These are phyloP conservation scores for Acanthosepion esculentum DNA, from an alignment of 2,888 invertebrate genomes.

Conservation along the genomic window DNA sequence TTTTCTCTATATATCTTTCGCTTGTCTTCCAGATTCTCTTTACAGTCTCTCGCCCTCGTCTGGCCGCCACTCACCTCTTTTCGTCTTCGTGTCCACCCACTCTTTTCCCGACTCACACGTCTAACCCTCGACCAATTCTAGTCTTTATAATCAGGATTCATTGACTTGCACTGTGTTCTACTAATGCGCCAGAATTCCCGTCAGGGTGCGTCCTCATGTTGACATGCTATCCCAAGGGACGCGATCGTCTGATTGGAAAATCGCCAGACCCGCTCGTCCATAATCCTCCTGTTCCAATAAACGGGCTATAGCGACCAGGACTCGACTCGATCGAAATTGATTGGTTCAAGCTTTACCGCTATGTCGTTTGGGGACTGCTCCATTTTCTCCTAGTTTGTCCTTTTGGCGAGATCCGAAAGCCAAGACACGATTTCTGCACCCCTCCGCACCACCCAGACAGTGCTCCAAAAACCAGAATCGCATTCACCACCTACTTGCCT, in stretches of 20 bases:
- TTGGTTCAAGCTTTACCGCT: background rate
- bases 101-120: background rate
- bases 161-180: background rate
- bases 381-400: background rate
- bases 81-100: background rate
- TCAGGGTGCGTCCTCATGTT: constrained; percentile 1
- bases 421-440: background rate
- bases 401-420: background rate
- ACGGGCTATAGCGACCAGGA: background rate
- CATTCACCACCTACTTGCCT: background rate
- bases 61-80: accelerated
- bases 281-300: background rate
- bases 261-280: background rate
- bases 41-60: background rate
- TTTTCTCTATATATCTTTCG: background rate
- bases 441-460: background rate
- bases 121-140: background rate
- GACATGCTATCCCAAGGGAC: background rate
- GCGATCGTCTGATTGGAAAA: background rate
- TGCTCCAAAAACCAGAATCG: background rate
- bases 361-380: background rate
- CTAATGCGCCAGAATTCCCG: constrained; percentile 15
- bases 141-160: constrained; percentile 1
- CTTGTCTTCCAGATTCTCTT: too few species aligned
- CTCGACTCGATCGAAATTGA: background rate